Evolutionary conservation across 2,113 vertebrate species (phyloP).

Genomic region (Erythrolamprus reginae): DNA sequence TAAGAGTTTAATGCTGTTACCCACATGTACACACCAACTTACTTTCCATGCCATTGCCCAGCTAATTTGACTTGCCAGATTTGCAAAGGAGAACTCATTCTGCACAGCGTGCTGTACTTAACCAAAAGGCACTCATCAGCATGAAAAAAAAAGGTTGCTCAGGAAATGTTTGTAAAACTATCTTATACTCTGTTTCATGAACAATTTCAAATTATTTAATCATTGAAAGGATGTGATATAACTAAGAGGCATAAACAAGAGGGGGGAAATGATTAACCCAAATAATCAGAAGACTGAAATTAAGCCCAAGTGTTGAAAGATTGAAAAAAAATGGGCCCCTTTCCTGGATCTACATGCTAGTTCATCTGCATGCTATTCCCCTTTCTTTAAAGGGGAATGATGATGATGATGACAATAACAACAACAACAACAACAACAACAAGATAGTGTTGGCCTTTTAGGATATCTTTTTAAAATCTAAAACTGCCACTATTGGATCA

Average conservation of each 20-base stretch:
- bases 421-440: too few species aligned
- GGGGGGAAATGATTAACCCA: neutral
- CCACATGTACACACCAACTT: neutral
- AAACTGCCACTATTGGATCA: neutral
- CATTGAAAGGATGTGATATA: neutral
- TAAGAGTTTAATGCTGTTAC: neutral
- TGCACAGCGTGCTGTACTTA: neutral
- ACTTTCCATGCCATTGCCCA: neutral
- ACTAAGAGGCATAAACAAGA: neutral
- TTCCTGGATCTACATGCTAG: neutral
- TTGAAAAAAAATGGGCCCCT: neutral
- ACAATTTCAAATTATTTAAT: neutral
- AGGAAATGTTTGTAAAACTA: neutral
- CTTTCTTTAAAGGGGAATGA: neutral
- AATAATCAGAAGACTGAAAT: conserved; percentile 1
- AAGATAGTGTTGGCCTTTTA: neutral
- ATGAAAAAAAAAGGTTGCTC: neutral
- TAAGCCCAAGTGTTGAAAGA: neutral
- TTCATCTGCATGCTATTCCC: neutral
- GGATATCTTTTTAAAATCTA: neutral
- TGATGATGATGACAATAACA: neutral
- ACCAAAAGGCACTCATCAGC: neutral
- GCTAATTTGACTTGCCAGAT: neutral
- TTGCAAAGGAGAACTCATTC: neutral
- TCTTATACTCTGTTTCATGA: neutral